Evolutionary conservation across 2,888 invertebrate species (phyloP).

Genomic region (Orgyia antiqua): DNA sequence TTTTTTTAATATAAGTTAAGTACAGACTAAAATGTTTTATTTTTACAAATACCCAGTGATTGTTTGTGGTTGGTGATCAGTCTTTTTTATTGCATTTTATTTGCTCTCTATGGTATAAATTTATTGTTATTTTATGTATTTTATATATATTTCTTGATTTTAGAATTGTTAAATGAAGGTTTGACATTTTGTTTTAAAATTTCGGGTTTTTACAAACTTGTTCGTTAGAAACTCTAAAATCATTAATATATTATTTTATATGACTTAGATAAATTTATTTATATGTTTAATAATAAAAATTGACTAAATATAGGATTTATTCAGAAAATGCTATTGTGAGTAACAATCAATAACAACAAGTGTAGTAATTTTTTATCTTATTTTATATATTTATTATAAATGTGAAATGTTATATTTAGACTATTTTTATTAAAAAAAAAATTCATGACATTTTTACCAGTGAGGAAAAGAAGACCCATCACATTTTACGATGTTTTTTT

Average conservation of each 20-base stretch:
- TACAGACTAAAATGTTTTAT: constrained; percentile 22
- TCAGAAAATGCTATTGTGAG: neutral
- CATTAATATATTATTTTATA: constrained; percentile 1
- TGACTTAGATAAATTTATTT: too few relatives aligned
- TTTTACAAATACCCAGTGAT: constrained; percentile 22
- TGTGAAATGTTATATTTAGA: constrained; percentile 1
- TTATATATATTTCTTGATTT: neutral
- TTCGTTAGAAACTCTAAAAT: constrained; percentile 1
- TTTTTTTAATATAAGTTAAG: constrained; percentile 19
- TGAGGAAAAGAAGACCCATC: constrained; percentile 6
- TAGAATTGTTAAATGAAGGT: constrained; percentile 1
- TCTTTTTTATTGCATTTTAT: constrained; percentile 3
- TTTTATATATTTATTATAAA: neutral
- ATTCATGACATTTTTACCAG: constrained; percentile 4
- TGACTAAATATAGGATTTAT: constrained; percentile 1
- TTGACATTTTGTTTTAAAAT: neutral
- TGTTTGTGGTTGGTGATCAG: constrained; percentile 10
- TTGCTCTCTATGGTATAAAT: constrained; percentile 11
- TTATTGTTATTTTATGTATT: neutral
- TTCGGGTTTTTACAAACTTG: constrained; percentile 8
- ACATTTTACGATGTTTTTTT: constrained; percentile 1
- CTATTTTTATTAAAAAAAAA: too few relatives aligned
- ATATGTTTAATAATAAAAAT: neutral
- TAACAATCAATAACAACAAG: neutral
- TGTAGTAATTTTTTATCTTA: neutral